Percentiles rank a stretch among this genome's conserved stretches.
Evolutionary conservation across 1,140 invertebrate genomes (phyloP).

Genomic region (Chrysomallon squamiferum): DNA sequence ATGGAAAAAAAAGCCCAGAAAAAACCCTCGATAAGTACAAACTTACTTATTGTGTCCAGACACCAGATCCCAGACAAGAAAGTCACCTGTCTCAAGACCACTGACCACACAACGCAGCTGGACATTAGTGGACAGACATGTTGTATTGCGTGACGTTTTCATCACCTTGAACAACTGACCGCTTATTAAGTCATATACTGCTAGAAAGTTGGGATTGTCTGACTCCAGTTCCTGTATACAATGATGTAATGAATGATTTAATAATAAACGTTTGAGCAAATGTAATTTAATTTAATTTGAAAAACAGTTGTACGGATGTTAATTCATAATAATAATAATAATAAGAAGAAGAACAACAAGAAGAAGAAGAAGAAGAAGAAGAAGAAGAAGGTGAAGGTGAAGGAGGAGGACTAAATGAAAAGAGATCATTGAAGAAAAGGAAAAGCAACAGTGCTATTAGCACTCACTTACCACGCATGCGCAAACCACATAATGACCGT

Average conservation of each 20-base stretch:
- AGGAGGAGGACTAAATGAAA: no score
- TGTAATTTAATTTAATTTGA: background rate
- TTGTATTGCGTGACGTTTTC: constrained; percentile 82
- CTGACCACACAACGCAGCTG: constrained; percentile 81
- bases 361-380: background rate
- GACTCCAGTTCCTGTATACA: constrained; percentile 85
- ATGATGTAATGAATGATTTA: no score
- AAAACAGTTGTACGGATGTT: background rate
- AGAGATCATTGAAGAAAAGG: no score
- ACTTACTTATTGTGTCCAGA: constrained; percentile 71
- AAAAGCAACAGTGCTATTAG: no score
- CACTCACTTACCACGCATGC: constrained; percentile 68
- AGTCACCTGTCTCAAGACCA: constrained; percentile 78
- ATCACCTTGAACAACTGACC: constrained; percentile 91
- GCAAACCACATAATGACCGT: constrained; percentile 75
- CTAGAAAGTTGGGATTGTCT: constrained; percentile 84
- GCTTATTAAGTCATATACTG: constrained; percentile 89
- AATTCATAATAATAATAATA: no score
- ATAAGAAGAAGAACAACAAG: no score
- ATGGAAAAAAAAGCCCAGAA: no score
- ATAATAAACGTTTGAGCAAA: no score
- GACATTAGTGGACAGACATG: constrained; percentile 81
- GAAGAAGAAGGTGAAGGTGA: background rate
- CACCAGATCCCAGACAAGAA: constrained; percentile 87
- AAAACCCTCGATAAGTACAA: no score